A percentile compares a stretch with the other conserved stretches of the same genome.
Evolutionary conservation across 2,797 vertebrate species (phyloP).

Genomic region (Pseudochromis fuscus): DNA sequence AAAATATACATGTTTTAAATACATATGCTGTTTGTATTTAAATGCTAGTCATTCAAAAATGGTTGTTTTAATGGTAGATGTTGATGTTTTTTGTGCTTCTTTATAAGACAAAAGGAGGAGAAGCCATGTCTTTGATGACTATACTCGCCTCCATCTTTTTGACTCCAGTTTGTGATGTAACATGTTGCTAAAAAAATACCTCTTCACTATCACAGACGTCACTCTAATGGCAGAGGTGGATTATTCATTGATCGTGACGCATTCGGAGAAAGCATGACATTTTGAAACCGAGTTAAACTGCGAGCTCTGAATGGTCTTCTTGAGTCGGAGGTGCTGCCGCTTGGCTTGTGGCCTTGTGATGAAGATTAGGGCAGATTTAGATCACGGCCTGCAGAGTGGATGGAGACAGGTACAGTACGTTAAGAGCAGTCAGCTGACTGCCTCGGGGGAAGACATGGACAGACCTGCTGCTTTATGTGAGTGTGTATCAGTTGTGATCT

Average conservation of each 20-base stretch:
- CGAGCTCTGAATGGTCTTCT: neutral
- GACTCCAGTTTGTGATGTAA: too few relatives aligned
- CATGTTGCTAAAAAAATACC: too few relatives aligned
- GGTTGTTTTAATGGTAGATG: neutral
- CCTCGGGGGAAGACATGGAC: constrained; percentile 6
- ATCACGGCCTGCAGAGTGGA: constrained; percentile 52
- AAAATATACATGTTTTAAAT: neutral
- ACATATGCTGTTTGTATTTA: too few relatives aligned
- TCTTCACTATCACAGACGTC: neutral
- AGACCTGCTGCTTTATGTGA: constrained; percentile 15
- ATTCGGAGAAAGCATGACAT: neutral
- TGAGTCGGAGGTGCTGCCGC: neutral
- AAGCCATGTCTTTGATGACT: too few relatives aligned
- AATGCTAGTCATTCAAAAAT: too few relatives aligned
- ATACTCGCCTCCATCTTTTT: neutral
- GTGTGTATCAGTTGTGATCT: constrained; percentile 11
- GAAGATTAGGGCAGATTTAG: constrained; percentile 78
- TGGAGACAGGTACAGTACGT: constrained; percentile 57
- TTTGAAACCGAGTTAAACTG: constrained; percentile 4
- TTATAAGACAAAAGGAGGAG: too few relatives aligned
- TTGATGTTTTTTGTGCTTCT: neutral
- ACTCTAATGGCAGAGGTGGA: too few relatives aligned
- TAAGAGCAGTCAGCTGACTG: constrained; percentile 65
- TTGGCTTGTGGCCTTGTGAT: constrained; percentile 65
- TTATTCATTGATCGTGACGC: neutral